Conservation (phyloP, 2,888 invertebrate species). For the Pseudolycoriella hygida region DNA sequence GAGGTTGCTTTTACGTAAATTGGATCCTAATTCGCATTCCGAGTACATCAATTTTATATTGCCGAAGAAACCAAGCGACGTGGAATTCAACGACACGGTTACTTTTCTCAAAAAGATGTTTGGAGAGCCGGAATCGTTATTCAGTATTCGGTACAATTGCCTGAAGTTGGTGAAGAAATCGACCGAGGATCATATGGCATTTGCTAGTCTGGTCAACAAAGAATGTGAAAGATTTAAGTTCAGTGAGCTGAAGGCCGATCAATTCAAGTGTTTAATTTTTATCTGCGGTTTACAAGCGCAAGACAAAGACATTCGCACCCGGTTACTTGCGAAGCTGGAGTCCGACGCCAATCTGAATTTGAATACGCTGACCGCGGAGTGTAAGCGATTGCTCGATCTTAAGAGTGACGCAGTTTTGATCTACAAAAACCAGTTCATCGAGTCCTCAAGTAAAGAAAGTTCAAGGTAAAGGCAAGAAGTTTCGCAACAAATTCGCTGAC, state of each 20-base stretch:
- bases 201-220: conserved; percentile 10
- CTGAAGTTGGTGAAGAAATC: conserved; percentile 9
- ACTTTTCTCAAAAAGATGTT: no score
- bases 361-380: neutral
- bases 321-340: conserved; percentile 10
- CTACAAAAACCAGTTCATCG: no score
- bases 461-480: no score
- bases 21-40: no score
- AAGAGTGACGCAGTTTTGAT: neutral
- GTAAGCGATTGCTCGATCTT: neutral
- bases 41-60: no score
- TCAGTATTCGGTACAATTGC: no score
- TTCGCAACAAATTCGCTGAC: neutral
- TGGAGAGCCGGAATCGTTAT: no score
- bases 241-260: conserved; percentile 8
- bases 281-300: conserved; percentile 9
- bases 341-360: neutral
- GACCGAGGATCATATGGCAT: conserved; percentile 9
- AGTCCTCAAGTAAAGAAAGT: no score
- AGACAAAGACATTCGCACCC: conserved; percentile 10
- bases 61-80: no score
- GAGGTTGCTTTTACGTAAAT: no score
- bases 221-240: conserved; percentile 11
- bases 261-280: conserved; percentile 13
- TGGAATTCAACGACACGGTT: no score